Conservation (phyloP, 2,888 invertebrate genomes). For the Calephelis perditalis region DNA sequence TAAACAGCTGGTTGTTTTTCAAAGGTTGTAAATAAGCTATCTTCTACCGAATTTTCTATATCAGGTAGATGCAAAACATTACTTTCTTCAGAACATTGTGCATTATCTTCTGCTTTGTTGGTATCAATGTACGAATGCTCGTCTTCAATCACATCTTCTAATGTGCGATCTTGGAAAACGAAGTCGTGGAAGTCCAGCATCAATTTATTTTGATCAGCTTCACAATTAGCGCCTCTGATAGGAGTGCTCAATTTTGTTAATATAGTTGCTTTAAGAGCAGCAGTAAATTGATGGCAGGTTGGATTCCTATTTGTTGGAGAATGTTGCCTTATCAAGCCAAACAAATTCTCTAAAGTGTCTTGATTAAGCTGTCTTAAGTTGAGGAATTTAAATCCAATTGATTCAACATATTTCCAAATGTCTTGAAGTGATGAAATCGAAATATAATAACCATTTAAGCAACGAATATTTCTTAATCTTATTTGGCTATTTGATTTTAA, state of each 20-base stretch:
- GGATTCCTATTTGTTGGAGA: not conserved
- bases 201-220: not conserved
- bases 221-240: not conserved
- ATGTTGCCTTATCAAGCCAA: too few species aligned
- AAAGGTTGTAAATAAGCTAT: not conserved
- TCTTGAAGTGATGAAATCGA: too few species aligned
- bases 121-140: not conserved
- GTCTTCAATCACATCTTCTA: not conserved
- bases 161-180: not conserved
- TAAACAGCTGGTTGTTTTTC: not conserved
- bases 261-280: not conserved
- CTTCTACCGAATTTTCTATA: not conserved
- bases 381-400: too few species aligned
- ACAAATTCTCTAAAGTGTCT: too few species aligned
- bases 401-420: too few species aligned
- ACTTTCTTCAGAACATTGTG: not conserved
- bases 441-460: too few species aligned
- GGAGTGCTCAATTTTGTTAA: not conserved
- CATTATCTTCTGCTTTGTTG: not conserved
- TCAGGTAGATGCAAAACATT: not conserved
- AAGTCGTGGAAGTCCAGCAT: not conserved
- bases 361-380: too few species aligned
- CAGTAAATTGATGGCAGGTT: not conserved
- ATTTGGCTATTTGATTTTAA: too few species aligned
- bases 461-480: too few species aligned